Evolutionary conservation across 1,140 invertebrate species (phyloP).

Genomic region (Tigriopus japonicus): DNA sequence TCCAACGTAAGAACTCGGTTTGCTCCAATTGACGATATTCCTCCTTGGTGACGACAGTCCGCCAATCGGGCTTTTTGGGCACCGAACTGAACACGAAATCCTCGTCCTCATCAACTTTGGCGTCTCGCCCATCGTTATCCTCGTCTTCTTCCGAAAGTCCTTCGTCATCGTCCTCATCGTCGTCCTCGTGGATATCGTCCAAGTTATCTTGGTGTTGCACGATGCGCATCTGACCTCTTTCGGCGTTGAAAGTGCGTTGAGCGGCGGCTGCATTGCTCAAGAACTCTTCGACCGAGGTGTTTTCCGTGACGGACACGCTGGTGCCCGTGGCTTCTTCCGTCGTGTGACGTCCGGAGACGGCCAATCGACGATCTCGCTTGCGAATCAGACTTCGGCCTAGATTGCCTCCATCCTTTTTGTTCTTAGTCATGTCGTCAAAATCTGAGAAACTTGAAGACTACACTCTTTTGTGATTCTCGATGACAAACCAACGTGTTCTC

Average conservation of each 20-base stretch:
- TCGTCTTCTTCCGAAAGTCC: too few species aligned
- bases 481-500: too few species aligned
- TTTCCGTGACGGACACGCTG: conserved; percentile 65
- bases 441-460: too few species aligned
- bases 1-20: conserved; percentile 69
- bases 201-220: not conserved
- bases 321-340: not conserved
- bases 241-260: conserved; percentile 61
- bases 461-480: too few species aligned
- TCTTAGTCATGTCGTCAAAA: not conserved
- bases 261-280: conserved; percentile 79
- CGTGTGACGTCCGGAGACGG: not conserved
- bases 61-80: not conserved
- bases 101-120: conserved; percentile 14
- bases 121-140: not conserved
- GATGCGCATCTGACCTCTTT: conserved; percentile 11
- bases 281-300: conserved; percentile 88
- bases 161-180: too few species aligned
- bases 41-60: conserved; percentile 33
- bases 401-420: not conserved
- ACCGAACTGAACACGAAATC: conserved; percentile 16
- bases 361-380: not conserved
- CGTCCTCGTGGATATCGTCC: not conserved
- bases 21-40: conserved; percentile 56
- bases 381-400: not conserved